phyloP scores from a whole-genome alignment of 2,113 vertebrate species.

The Pelecanoides urinatrix region DNA sequence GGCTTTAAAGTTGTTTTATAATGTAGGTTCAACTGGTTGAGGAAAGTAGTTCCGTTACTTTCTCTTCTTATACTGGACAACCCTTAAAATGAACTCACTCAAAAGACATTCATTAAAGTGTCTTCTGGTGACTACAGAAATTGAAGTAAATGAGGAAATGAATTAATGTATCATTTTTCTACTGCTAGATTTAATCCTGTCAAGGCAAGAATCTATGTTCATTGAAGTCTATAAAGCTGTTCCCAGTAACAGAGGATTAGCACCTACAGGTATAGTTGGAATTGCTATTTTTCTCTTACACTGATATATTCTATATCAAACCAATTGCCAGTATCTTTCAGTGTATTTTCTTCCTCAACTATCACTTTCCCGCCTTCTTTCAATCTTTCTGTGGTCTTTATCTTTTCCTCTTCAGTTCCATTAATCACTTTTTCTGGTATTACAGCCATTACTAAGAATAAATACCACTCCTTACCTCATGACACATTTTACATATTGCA shows the following conservation, averaged over 20 bases:
- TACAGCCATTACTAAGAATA: neutral
- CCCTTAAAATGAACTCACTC: neutral
- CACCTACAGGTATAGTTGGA: neutral
- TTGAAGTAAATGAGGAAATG: neutral
- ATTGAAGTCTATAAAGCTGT: neutral
- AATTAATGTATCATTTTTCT: neutral
- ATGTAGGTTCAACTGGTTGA: neutral
- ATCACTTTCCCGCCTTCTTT: neutral
- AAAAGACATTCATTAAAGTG: neutral
- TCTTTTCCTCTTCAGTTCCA: neutral
- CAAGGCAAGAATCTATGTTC: neutral
- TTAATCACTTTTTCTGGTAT: neutral
- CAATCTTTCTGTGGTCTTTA: neutral
- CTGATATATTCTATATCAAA: neutral
- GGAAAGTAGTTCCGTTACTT: neutral
- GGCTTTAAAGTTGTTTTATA: neutral
- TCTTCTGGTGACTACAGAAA: neutral
- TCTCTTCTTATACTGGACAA: neutral
- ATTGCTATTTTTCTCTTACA: neutral
- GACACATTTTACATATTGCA: neutral
- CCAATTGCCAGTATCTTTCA: neutral
- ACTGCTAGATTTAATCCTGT: neutral
- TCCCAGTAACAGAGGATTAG: neutral
- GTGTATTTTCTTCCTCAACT: neutral
- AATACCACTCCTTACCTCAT: neutral